Conservation (phyloP, 2,113 vertebrate species). For the Cinclus mexicanus region DNA sequence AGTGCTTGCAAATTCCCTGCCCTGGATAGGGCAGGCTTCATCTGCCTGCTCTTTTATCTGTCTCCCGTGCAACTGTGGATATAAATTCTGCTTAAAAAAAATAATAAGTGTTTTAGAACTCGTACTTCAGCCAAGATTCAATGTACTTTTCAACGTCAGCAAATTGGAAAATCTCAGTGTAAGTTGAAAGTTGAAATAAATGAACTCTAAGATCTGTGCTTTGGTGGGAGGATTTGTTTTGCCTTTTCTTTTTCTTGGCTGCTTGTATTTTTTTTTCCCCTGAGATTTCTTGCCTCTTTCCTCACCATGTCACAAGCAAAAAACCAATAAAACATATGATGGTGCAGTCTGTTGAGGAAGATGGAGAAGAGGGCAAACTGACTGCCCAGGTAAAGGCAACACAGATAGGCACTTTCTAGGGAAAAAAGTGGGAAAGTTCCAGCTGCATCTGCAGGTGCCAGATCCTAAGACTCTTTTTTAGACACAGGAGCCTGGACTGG, state of each 20-base stretch:
- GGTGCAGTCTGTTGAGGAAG: not conserved
- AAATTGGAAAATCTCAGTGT: conserved; percentile 49
- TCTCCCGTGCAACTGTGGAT: not conserved
- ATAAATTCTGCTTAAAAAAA: not conserved
- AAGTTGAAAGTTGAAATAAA: conserved; percentile 48
- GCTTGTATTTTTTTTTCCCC: not conserved
- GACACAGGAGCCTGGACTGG: not conserved
- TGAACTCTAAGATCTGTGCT: conserved; percentile 23
- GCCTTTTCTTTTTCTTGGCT: conserved; percentile 14
- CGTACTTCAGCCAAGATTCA: conserved; percentile 18
- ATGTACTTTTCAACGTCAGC: conserved; percentile 38
- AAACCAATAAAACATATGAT: not conserved
- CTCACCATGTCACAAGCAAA: not conserved
- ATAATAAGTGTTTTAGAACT: not conserved
- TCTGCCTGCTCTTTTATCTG: not conserved
- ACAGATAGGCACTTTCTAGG: not conserved
- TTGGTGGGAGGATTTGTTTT: conserved; percentile 15
- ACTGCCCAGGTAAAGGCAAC: not conserved
- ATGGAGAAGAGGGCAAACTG: not conserved
- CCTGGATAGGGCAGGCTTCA: not conserved
- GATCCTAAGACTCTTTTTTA: not conserved
- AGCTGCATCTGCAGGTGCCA: not conserved
- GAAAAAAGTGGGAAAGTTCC: not conserved
- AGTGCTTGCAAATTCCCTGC: not conserved
- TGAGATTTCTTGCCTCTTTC: not conserved